Evolutionary conservation across 2,113 vertebrate genomes (phyloP), one percentile per base, ranked within the genome.

Genomic region (Hassar affinis): DNA sequence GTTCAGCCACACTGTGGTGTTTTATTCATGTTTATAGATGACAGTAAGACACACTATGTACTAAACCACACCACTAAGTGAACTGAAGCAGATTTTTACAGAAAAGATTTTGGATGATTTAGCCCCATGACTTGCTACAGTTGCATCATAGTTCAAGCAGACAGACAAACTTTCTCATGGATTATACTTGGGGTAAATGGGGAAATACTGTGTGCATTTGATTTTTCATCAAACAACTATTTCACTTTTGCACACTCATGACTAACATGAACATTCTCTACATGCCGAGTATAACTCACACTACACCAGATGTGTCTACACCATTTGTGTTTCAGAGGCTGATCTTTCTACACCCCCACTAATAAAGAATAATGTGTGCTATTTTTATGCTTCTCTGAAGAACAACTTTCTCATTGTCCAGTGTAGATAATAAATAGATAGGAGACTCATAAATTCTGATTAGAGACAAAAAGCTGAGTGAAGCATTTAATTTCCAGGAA

Each of bases 311-410:
- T 85, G 83, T 15, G 59, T 81, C 22, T 64, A n/a, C 75, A 59
- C 64, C 75, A 78, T 76, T 54, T 75, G 38, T 61, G 30, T 84
- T 72, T 86, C 11, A 20, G 61, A 85, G 75, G 25, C 66, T 71
- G 78, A 86, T 80, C 68, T 82, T 80, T 86, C 85, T 86, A 86
- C 59, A 86, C 85, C 10, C 77, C 52, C 78, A 86, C 81, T 88
- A 87, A 86, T 69, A 84, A 84, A 89, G 86, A 89, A 69, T 85
- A 89, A 89, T 87, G 83, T 76, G 33, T 69, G 85, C 83, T 81
- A 83, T n/a, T 86, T 82, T 84, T 80, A 77, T 80, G 77, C 66
- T 86, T 49, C 84, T 80, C 62, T 66, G 57, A 83, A 85, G 79
- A 83, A n/a, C n/a, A 11, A n/a, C 77, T 79, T 59, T 80, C 79